Percentiles rank a stretch among this genome's conserved stretches.
These are phyloP conservation scores for Nemapogon koenigi DNA, from an alignment of 2,888 invertebrate genomes.

Conservation along the genomic window DNA sequence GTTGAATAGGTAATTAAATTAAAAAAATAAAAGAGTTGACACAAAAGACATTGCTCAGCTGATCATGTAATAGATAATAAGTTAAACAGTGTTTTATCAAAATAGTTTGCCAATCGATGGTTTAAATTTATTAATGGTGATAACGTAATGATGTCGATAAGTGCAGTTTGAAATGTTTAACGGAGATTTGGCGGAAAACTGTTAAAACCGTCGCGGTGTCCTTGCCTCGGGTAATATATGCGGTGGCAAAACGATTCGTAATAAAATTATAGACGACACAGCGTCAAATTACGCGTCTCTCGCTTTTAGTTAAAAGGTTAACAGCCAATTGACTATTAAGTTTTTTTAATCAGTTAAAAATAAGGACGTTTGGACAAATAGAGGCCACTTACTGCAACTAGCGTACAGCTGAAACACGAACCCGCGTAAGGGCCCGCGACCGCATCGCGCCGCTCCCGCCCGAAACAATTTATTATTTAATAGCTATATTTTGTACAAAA, in stretches of 20 bases:
- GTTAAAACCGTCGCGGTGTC: slow-evolving; percentile 1
- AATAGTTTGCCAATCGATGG: slow-evolving; percentile 40
- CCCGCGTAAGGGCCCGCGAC: too few relatives aligned
- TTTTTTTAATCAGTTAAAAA: slow-evolving; percentile 65
- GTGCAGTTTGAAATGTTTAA: background rate
- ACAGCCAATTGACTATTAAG: slow-evolving; percentile 64
- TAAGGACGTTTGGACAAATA: slow-evolving; percentile 28
- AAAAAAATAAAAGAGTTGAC: too few relatives aligned
- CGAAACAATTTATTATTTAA: too few relatives aligned
- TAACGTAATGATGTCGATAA: slow-evolving; percentile 45
- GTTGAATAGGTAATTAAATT: too few relatives aligned
- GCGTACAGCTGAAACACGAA: too few relatives aligned
- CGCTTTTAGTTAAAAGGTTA: slow-evolving; percentile 67
- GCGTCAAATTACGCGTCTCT: slow-evolving; percentile 64
- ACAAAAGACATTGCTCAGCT: too few relatives aligned
- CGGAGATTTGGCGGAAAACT: slow-evolving; percentile 7
- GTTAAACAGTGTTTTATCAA: background rate
- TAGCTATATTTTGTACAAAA: slow-evolving; percentile 64
- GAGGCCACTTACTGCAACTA: slow-evolving; percentile 50
- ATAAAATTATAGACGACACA: slow-evolving; percentile 62
- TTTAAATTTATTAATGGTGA: slow-evolving; percentile 50
- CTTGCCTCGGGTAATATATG: slow-evolving; percentile 1
- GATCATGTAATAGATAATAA: background rate
- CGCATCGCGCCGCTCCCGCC: too few relatives aligned
- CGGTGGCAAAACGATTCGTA: slow-evolving; percentile 30